Conservation (phyloP, 2,888 invertebrate species). For the Prostheceraeus crozeri region DNA sequence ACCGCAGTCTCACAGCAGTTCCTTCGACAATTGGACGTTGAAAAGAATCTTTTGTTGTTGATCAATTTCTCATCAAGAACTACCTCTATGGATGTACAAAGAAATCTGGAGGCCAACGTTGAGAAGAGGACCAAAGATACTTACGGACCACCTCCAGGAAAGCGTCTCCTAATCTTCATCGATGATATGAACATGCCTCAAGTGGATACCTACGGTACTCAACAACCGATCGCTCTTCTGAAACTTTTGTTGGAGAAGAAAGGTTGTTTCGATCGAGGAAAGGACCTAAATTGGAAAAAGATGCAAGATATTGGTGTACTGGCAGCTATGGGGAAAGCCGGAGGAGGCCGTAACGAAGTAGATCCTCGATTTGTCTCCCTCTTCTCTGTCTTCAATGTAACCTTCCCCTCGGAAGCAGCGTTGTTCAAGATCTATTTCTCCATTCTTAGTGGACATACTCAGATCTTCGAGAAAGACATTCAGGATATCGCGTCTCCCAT, state of each 20-base stretch:
- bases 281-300: conserved; percentile 80
- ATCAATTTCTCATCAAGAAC: conserved; percentile 86
- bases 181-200: conserved; percentile 92
- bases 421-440: conserved; percentile 73
- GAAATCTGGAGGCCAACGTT: conserved; percentile 74
- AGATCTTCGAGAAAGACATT: conserved; percentile 65
- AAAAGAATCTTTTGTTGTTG: conserved; percentile 67
- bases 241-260: conserved; percentile 79
- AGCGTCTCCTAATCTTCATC: conserved; percentile 77
- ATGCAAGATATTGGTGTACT: conserved; percentile 68
- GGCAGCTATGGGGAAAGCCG: conserved; percentile 62
- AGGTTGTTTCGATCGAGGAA: conserved; percentile 79
- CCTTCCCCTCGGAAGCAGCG: conserved; percentile 71
- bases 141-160: conserved; percentile 80
- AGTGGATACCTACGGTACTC: conserved; percentile 77
- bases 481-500: conserved; percentile 63
- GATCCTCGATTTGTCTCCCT: conserved; percentile 83
- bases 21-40: conserved; percentile 65
- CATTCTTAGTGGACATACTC: conserved; percentile 71
- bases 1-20: conserved; percentile 79
- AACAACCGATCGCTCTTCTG: conserved; percentile 83
- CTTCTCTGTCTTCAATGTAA: conserved; percentile 77
- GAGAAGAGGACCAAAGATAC: conserved; percentile 82
- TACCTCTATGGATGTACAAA: conserved; percentile 79
- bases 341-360: conserved; percentile 79